These are phyloP conservation scores for Enteromius paludinosus DNA, from an alignment of 2,797 vertebrate genomes.

Conservation along the genomic window DNA sequence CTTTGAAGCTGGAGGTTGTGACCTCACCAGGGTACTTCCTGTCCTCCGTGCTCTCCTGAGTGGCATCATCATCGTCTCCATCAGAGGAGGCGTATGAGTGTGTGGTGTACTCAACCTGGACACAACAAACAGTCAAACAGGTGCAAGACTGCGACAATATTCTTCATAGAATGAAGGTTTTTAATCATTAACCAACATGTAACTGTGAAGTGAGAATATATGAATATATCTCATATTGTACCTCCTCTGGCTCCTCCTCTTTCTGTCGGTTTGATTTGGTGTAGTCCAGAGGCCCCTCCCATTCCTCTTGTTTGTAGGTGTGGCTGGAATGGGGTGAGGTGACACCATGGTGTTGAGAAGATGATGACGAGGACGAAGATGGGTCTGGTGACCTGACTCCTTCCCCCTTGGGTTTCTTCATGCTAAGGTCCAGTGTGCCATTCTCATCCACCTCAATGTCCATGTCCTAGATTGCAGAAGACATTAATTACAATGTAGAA, in stretches of 20 bases:
- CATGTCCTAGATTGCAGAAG: constrained; percentile 75
- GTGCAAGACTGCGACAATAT: neutral
- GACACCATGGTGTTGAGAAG: constrained; percentile 75
- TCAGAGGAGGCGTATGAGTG: constrained; percentile 95
- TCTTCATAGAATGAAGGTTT: neutral
- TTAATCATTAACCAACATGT: neutral
- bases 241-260: constrained; percentile 89
- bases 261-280: constrained; percentile 89
- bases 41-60: constrained; percentile 89
- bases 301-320: constrained; percentile 87
- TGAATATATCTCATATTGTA: constrained; percentile 49
- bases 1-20: constrained; percentile 92
- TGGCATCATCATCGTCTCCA: constrained; percentile 89
- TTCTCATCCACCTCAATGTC: constrained; percentile 98
- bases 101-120: constrained; percentile 87
- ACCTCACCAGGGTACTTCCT: constrained; percentile 96
- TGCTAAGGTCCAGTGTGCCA: constrained; percentile 95
- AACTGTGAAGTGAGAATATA: neutral
- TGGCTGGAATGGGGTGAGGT: constrained; percentile 87
- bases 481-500: neutral
- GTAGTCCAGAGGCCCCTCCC: constrained; percentile 95
- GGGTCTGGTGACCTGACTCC: constrained; percentile 85
- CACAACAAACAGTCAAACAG: constrained; percentile 1
- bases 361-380: constrained; percentile 77
- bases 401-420: constrained; percentile 91